These are phyloP conservation scores for Periphyllus acericola DNA, from an alignment of 2,888 invertebrate species.

Conservation along the genomic window DNA sequence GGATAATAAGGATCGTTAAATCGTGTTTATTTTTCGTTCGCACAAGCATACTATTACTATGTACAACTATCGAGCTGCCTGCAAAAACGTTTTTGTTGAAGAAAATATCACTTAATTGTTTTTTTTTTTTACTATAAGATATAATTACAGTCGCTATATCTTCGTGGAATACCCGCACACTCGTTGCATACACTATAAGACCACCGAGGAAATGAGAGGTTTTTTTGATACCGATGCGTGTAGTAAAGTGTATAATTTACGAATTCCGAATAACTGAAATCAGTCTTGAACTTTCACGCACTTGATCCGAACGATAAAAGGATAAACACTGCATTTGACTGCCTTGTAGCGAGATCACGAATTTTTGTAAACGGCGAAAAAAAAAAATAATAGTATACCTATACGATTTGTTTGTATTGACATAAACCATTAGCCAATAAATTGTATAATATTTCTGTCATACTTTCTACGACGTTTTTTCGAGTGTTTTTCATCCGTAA, in stretches of 20 bases:
- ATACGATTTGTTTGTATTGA: constrained; percentile 11
- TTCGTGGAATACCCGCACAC: no score
- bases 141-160: no score
- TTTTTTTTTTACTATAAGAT: no score
- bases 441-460: neutral
- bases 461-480: neutral
- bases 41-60: no score
- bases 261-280: constrained; percentile 11
- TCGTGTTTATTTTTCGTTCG: no score
- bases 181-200: no score
- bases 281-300: constrained; percentile 29
- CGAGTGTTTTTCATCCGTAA: neutral
- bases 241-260: neutral
- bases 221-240: no score
- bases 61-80: no score
- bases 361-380: constrained; percentile 8
- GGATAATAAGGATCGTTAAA: no score
- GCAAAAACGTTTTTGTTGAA: no score
- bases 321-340: neutral
- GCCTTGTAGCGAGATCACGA: constrained; percentile 28
- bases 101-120: no score
- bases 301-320: constrained; percentile 18
- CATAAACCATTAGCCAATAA: neutral
- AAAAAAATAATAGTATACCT: neutral
- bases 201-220: no score